Conservation (phyloP, 2,113 vertebrate genomes). For the human (Homo sapiens) region DNA sequence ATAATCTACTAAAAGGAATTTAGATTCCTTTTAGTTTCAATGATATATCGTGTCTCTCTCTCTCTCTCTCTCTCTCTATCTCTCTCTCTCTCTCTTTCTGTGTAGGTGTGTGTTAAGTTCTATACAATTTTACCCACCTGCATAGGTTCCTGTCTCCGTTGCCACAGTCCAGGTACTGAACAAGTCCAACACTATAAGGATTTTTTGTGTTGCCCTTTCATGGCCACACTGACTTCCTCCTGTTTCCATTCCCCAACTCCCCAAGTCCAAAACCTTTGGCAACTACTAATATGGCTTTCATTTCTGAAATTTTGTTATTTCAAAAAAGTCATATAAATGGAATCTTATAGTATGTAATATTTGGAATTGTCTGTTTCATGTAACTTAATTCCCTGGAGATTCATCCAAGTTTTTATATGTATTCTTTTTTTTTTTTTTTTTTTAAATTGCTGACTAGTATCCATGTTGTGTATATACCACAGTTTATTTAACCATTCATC, state of each 20-base stretch:
- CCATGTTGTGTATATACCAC: not conserved
- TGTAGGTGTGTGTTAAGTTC: not conserved
- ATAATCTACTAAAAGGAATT: not conserved
- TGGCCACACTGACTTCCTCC: not conserved
- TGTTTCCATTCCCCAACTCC: not conserved
- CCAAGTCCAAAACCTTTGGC: not conserved
- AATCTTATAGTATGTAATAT: not conserved
- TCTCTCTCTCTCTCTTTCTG: not conserved
- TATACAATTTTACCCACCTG: not conserved
- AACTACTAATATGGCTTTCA: not conserved
- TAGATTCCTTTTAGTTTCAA: not conserved
- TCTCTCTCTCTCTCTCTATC: too few species aligned
- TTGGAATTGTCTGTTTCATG: not conserved
- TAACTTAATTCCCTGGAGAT: not conserved
- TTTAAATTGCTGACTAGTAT: not conserved
- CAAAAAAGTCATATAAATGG: not conserved
- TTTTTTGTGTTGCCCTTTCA: not conserved
- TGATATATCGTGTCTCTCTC: not conserved
- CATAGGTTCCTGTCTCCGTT: not conserved
- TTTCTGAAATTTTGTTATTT: conserved; percentile 10
- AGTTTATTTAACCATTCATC: not conserved
- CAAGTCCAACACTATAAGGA: not conserved
- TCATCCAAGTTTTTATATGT: not conserved
- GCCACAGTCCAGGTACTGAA: not conserved
- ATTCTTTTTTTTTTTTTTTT: not conserved